Evolutionary conservation across 2,797 vertebrate species (phyloP).

Genomic region (Spinus pinus): DNA sequence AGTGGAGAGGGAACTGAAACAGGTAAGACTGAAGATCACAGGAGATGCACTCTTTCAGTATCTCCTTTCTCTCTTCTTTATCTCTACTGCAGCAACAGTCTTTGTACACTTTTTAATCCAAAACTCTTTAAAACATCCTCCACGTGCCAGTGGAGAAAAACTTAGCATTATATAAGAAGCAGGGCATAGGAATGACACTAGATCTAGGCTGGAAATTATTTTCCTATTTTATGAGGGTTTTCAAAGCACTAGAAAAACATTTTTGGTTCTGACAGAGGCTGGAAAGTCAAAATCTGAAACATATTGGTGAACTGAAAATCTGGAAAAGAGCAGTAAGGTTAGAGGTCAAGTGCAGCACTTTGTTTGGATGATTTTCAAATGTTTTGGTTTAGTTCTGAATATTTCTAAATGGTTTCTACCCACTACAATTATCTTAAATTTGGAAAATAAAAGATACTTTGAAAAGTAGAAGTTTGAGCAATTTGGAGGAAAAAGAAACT

Average conservation of each 20-base stretch:
- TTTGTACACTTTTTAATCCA: background rate
- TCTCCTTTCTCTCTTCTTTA: background rate
- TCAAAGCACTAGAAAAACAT: background rate
- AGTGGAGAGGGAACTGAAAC: background rate
- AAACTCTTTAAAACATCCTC: background rate
- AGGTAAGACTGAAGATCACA: background rate
- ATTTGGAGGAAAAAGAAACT: background rate
- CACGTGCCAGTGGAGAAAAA: background rate
- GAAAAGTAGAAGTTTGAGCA: background rate
- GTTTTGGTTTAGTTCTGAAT: background rate
- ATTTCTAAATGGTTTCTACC: background rate
- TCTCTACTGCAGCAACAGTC: background rate
- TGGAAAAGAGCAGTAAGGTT: background rate
- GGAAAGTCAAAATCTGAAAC: background rate
- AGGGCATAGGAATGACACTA: background rate
- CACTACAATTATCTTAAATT: conserved; percentile 14
- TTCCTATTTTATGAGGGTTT: background rate
- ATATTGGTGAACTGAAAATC: background rate
- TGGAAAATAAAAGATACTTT: conserved; percentile 26
- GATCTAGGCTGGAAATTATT: background rate
- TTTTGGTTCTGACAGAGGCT: background rate
- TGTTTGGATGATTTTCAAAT: conserved; percentile 27
- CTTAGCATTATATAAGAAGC: background rate
- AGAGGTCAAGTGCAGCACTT: conserved; percentile 21
- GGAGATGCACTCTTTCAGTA: background rate